Base-by-base conservation (phyloP, 2,888 invertebrate genomes). In the Drosophila atripex region DNA sequence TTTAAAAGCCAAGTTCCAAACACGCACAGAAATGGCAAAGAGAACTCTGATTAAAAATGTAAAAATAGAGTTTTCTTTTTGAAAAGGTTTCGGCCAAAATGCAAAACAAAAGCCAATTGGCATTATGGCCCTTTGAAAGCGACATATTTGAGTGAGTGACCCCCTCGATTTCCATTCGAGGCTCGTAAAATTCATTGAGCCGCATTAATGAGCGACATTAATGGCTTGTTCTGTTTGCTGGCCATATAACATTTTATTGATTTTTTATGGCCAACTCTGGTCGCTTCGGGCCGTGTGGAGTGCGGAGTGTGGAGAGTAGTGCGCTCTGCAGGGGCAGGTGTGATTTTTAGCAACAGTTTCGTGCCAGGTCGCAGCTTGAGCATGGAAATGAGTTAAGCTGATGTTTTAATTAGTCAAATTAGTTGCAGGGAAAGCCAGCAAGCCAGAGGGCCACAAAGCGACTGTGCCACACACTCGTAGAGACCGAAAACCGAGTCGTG, bases 171-270 rank as follows among this genome's bases (percentile, higher is more conserved):
- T 14, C 43, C 2, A 8, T 7, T 14, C 21, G 46, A n/a, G 35
- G 69, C 76, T 88, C 86, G 73, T 86, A 80, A 88, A 88, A 86
- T 84, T 86, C 86, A 86, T 86, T 86, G 86, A 88, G 77, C 86
- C 76, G 82, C 80, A 77, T 86, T 86, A 86, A 86, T 88, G 86
- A 82, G 85, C 75, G 82, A 88, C 86, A 86, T 88, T 86, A 88
- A 84, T 88, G 63, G 73, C 86, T 82, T 82, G 83, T 82, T 73
- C 75, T 64, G 63, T 64, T 66, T 71, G 58, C 63, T 55, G 71
- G 51, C 53, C 53, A 46, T 73, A 75, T 63, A 77, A 71, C 66
- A 78, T 80, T 80, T 80, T 80, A 80, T 80, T 85, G 80, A 80
- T 80, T 80, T 79, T 78, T 51, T 77, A 58, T 60, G 47, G 16